Percentiles rank a stretch among this genome's conserved stretches.
These are phyloP conservation scores for Ennomos erosarius DNA, from an alignment of 2,888 invertebrate species.

Conservation along the genomic window DNA sequence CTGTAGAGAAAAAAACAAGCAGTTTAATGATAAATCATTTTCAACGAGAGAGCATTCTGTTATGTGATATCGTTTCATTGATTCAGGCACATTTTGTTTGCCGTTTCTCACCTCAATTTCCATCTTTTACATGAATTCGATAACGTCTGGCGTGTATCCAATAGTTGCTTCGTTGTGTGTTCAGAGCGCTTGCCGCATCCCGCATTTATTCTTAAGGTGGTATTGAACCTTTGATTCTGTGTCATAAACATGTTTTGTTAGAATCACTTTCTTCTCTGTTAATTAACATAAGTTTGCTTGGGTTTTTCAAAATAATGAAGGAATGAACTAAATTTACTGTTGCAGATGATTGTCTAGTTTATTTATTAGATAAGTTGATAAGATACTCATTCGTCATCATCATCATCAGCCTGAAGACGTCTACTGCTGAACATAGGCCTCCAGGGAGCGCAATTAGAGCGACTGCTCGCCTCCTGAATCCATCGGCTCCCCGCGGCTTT, in stretches of 20 bases:
- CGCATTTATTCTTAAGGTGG: conserved; percentile 40
- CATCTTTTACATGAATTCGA: conserved; percentile 75
- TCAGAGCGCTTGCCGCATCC: conserved; percentile 30
- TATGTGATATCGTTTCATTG: conserved; percentile 9
- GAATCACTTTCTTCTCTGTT: conserved; percentile 34
- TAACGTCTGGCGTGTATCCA: conserved; percentile 72
- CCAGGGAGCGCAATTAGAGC: too few species aligned
- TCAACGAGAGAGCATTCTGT: background rate
- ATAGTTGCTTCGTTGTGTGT: conserved; percentile 22
- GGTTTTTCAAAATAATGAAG: conserved; percentile 1
- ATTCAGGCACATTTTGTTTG: conserved; percentile 26
- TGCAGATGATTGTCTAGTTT: too few species aligned
- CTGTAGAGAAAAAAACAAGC: too few species aligned
- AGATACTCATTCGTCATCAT: too few species aligned
- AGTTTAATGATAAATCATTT: too few species aligned
- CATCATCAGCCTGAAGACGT: too few species aligned
- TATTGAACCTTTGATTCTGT: conserved; percentile 44
- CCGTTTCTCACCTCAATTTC: conserved; percentile 68
- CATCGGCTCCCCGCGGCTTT: too few species aligned
- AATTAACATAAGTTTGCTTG: conserved; percentile 9
- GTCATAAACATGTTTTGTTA: conserved; percentile 36
- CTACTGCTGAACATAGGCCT: too few species aligned
- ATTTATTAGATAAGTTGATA: too few species aligned
- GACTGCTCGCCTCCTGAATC: too few species aligned
- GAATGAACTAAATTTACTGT: background rate